Evolutionary conservation across 2,888 invertebrate species (phyloP), one percentile per base, ranked within the genome.

Genomic region (Cephus sareptanus): DNA sequence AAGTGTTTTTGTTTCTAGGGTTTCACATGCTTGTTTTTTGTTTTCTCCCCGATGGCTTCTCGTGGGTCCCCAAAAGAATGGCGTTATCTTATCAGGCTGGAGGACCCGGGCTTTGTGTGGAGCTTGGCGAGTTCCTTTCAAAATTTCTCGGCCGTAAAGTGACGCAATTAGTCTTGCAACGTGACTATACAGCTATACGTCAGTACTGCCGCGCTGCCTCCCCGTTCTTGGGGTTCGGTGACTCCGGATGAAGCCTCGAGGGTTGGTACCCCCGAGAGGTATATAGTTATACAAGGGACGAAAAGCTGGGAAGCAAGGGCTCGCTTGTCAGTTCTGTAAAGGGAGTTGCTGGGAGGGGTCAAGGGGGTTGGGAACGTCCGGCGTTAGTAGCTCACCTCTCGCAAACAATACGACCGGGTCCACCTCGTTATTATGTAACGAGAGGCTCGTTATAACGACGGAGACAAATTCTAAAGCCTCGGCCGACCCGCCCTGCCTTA

Each of bases 401-500:
- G 86, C 87, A 88, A 87, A 88, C 88, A 87, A 88, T 88, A 85
- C 87, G 84, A 83, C 83, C 83, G 82, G 86, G 81, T 83, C 83
- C 82, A 83, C 87, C 90, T 90, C 89, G 90, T 90, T 90, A 90
- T 90, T 90, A 88, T 89, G 88, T 90, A 89, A 90, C 90, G 88
- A 89, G 89, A 87, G 87, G 88, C 90, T 90, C 90, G 89, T 90
- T 90, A 89, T 90, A 90, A 90, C 89, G 89, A 88, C 87, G 88
- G 87, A 87, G 88, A 90, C 89, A 89, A 89, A 89, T 89, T 88
- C 87, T 87, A 87, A 89, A 89, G 88, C 86, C 85, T 81, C 80
- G 77, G 74, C 73, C 75, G 74, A 78, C 76, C 84, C 83, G 83
- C 82, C 79, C 79, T 81, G 79, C 77, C 76, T 15, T 4, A 40